A percentile compares a stretch with the other conserved stretches of the same genome.
These are phyloP conservation scores for Morpho achilles DNA, from an alignment of 2,888 invertebrate species.

Conservation along the genomic window DNA sequence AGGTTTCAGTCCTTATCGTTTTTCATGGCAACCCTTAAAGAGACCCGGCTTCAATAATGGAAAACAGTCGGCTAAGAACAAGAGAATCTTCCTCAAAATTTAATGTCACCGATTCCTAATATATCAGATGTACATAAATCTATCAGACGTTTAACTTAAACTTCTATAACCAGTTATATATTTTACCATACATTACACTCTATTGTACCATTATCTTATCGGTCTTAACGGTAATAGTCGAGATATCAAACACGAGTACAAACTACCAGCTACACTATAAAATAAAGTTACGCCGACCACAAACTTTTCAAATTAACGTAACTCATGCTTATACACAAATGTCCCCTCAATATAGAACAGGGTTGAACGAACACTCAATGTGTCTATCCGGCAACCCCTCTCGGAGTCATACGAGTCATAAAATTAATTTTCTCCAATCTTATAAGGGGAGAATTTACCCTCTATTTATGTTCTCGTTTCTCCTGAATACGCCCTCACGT, in stretches of 20 bases:
- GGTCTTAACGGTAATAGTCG: slow-evolving; percentile 2
- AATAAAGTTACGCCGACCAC: not conserved
- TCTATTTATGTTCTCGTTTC: slow-evolving; percentile 2
- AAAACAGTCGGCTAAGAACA: no score
- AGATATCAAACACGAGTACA: slow-evolving; percentile 3
- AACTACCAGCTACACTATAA: slow-evolving; percentile 5
- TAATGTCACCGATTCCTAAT: no score
- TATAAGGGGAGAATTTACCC: slow-evolving; percentile 6
- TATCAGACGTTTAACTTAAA: not conserved
- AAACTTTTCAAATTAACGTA: slow-evolving; percentile 4
- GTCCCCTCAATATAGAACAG: slow-evolving; percentile 20
- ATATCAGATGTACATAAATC: no score
- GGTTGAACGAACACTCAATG: slow-evolving; percentile 28
- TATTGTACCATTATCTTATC: not conserved
- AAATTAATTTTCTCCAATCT: slow-evolving; percentile 41
- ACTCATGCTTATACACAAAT: slow-evolving; percentile 9
- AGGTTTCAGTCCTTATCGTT: no score
- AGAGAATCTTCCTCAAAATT: no score
- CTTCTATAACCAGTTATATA: no score
- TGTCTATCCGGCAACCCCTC: slow-evolving; percentile 25
- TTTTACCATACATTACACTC: no score
- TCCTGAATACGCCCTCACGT: slow-evolving; percentile 3
- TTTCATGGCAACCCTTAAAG: no score
- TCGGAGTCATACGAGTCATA: slow-evolving; percentile 30
- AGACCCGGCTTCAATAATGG: no score